Evolutionary conservation across 2,797 vertebrate species (phyloP).

Genomic region (Malacoraja senta): DNA sequence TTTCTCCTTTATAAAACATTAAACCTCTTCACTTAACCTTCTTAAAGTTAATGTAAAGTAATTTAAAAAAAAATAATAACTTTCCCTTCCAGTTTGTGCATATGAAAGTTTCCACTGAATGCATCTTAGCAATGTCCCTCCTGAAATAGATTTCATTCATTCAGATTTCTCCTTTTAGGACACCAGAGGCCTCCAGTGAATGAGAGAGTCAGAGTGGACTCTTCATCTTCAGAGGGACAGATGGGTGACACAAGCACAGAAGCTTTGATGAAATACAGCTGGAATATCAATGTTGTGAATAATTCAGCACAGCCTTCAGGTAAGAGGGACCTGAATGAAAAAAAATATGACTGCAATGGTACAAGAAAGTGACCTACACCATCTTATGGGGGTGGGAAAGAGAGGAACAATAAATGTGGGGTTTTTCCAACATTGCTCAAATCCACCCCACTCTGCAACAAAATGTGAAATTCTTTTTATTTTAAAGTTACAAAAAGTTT

Average conservation of each 20-base stretch:
- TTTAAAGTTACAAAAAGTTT: not conserved
- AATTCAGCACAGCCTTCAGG: not conserved
- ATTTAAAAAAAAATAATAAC: not conserved
- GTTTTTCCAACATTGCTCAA: too few relatives aligned
- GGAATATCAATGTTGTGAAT: not conserved
- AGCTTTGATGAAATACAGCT: not conserved
- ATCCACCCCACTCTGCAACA: too few relatives aligned
- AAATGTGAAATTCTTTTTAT: too few relatives aligned
- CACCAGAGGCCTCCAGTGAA: not conserved
- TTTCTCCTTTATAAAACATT: not conserved
- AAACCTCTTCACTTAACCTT: not conserved
- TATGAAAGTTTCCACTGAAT: not conserved
- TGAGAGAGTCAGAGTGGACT: not conserved
- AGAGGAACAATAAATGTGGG: too few relatives aligned
- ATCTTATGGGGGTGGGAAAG: too few relatives aligned
- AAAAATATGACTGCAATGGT: not conserved
- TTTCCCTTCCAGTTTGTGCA: too few relatives aligned
- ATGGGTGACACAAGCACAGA: not conserved
- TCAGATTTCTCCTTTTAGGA: not conserved
- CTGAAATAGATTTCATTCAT: not conserved
- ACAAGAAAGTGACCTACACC: too few relatives aligned
- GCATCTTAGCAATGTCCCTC: not conserved
- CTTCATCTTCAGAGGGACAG: constrained; percentile 4
- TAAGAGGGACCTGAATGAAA: not conserved
- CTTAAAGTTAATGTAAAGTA: too few relatives aligned